Conservation (phyloP, 1,140 invertebrate genomes). For the Trypoxylus dichotomus region DNA sequence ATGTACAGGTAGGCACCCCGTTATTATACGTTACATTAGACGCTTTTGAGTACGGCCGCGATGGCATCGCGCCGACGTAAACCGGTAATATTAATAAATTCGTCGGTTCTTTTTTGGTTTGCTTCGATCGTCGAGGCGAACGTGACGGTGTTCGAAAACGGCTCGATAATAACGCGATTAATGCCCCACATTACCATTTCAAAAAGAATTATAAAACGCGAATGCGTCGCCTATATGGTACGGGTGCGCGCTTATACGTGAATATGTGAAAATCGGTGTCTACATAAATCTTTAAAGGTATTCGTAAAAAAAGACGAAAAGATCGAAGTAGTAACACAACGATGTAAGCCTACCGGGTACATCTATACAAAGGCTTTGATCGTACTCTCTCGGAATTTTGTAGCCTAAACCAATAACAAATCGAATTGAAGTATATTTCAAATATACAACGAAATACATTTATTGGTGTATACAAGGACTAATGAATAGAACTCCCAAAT, state of each 20-base stretch:
- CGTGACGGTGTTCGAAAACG: not conserved
- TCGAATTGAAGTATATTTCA: too few relatives aligned
- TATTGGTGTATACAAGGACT: too few relatives aligned
- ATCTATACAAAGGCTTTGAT: too few relatives aligned
- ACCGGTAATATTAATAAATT: slow-evolving; percentile 1
- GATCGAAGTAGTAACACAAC: too few relatives aligned
- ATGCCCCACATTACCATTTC: not conserved
- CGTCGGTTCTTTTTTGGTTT: not conserved
- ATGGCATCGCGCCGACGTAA: not conserved
- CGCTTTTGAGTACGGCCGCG: not conserved
- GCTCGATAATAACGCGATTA: not conserved
- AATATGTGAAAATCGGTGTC: not conserved
- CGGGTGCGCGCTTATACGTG: too few relatives aligned
- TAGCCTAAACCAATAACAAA: too few relatives aligned
- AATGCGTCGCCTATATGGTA: not conserved
- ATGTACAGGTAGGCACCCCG: not conserved
- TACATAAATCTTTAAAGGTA: not conserved
- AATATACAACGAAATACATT: too few relatives aligned
- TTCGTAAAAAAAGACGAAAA: not conserved
- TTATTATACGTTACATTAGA: not conserved
- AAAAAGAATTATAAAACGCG: not conserved
- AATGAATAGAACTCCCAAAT: too few relatives aligned
- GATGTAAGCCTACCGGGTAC: too few relatives aligned
- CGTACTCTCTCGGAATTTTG: too few relatives aligned
- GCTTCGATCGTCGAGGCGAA: not conserved